Conservation (phyloP, 2,113 vertebrate species). For the Butorides virescens region DNA sequence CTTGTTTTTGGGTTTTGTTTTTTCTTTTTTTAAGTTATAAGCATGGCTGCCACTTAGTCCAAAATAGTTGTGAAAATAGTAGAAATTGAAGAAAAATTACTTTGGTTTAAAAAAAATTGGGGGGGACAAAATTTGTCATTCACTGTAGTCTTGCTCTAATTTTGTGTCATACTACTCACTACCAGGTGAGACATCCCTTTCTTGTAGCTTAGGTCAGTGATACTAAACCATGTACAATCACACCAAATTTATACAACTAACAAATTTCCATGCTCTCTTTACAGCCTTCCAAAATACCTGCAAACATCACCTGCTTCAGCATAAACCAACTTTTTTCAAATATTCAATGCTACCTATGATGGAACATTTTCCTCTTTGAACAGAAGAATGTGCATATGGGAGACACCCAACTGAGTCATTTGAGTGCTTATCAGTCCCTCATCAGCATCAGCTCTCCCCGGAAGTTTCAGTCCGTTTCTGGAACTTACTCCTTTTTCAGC, state of each 20-base stretch:
- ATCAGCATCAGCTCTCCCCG: neutral
- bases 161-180: neutral
- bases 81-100: neutral
- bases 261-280: neutral
- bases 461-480: slow-evolving; percentile 5
- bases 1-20: no score
- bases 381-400: neutral
- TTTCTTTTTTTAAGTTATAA: neutral
- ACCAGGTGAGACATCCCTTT: neutral
- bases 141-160: neutral
- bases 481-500: neutral
- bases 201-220: neutral
- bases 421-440: neutral
- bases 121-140: neutral
- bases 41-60: neutral
- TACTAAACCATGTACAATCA: neutral
- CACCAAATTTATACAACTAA: neutral
- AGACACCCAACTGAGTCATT: neutral
- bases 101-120: neutral
- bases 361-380: neutral
- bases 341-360: neutral
- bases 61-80: neutral
- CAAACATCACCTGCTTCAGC: neutral
- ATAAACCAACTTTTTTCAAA: neutral
- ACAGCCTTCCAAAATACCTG: neutral